These are phyloP conservation scores for Myrmophylax atrothorax DNA, from an alignment of 2,113 vertebrate species.

Conservation along the genomic window DNA sequence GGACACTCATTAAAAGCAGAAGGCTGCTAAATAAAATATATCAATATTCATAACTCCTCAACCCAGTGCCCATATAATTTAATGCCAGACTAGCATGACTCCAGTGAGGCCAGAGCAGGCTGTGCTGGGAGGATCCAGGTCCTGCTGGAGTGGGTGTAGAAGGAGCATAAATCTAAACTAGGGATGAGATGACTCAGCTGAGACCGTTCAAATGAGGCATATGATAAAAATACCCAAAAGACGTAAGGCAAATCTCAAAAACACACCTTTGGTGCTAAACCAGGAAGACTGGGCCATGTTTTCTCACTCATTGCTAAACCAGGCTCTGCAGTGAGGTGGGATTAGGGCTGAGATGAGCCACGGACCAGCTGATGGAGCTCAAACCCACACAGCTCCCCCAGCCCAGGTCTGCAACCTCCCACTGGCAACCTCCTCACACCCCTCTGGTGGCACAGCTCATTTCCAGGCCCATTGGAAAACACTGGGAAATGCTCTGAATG, in stretches of 20 bases:
- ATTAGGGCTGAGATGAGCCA: neutral
- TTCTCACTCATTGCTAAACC: accelerated
- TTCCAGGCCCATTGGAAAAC: accelerated
- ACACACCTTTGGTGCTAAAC: neutral
- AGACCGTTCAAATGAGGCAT: conserved; percentile 20
- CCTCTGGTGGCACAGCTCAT: accelerated
- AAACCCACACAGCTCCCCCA: accelerated
- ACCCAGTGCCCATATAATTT: neutral
- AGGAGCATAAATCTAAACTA: conserved; percentile 15
- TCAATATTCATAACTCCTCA: neutral
- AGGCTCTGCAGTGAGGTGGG: accelerated
- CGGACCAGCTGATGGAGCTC: neutral
- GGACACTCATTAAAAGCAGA: neutral
- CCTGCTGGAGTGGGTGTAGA: conserved; percentile 3
- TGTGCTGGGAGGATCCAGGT: neutral
- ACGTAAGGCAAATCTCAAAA: neutral
- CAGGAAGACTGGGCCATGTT: neutral
- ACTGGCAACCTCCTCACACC: accelerated
- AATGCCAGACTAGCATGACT: neutral
- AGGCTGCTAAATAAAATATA: neutral
- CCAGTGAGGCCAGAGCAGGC: neutral
- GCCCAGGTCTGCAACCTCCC: accelerated
- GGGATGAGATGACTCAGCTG: conserved; percentile 40
- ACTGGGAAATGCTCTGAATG: accelerated
- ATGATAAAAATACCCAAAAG: conserved; percentile 49